Conservation (phyloP, 1,140 invertebrate genomes). For the Linepithema humile region DNA sequence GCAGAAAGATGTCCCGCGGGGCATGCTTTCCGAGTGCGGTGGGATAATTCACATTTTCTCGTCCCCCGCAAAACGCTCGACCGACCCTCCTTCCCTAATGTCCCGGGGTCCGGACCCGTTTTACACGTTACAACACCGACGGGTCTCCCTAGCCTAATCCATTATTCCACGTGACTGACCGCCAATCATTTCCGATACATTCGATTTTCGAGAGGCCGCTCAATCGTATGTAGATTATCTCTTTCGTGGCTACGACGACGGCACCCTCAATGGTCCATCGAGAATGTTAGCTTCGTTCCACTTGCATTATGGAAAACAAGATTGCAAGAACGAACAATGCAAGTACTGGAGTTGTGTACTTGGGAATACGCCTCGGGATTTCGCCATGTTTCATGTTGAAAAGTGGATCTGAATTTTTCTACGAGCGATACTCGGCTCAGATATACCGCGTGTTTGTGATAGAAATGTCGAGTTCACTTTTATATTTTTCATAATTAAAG, state of each 20-base stretch:
- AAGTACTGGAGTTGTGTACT: not conserved
- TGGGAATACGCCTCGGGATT: not conserved
- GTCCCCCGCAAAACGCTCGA: conserved; percentile 10
- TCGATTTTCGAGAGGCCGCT: conserved; percentile 64
- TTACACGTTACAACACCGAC: conserved; percentile 9
- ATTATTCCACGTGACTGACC: conserved; percentile 68
- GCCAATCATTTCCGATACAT: conserved; percentile 66
- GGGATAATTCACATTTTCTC: conserved; percentile 60
- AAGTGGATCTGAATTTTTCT: not conserved
- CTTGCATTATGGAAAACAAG: conserved; percentile 51
- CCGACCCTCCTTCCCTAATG: not conserved
- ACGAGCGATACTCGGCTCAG: not conserved
- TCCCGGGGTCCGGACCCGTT: not conserved
- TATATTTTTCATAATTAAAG: not conserved
- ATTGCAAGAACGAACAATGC: conserved; percentile 18
- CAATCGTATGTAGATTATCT: conserved; percentile 66
- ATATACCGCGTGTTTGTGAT: not conserved
- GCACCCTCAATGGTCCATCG: conserved; percentile 19
- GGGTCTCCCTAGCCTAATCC: conserved; percentile 61
- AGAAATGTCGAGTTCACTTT: not conserved
- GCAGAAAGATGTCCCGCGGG: conserved; percentile 10
- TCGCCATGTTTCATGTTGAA: not conserved
- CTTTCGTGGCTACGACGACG: not conserved
- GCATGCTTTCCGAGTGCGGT: conserved; percentile 8
- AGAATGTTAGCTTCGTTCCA: conserved; percentile 48